These are phyloP conservation scores for Ptilodon capucinus DNA, from an alignment of 2,888 invertebrate genomes.

Conservation along the genomic window DNA sequence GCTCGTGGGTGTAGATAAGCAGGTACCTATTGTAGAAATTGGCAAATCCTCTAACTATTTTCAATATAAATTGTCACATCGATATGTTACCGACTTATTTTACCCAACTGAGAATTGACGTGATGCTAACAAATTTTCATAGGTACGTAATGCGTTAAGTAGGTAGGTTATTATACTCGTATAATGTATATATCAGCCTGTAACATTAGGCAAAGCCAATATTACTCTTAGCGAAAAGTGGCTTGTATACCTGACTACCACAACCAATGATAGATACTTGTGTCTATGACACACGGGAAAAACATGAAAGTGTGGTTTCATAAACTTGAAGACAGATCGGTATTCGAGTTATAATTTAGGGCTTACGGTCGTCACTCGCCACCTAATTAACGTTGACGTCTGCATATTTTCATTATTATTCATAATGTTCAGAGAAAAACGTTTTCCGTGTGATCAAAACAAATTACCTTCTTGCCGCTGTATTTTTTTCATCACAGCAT, in stretches of 20 bases:
- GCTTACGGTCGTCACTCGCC: conserved; percentile 19
- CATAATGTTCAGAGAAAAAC: background rate
- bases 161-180: too few relatives aligned
- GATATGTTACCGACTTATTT: background rate
- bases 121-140: too few relatives aligned
- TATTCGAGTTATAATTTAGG: conserved; percentile 20
- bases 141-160: too few relatives aligned
- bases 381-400: conserved; percentile 30
- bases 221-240: too few relatives aligned
- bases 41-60: too few relatives aligned
- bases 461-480: too few relatives aligned
- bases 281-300: conserved; percentile 5
- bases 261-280: conserved; percentile 5
- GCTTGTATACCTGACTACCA: background rate
- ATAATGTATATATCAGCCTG: too few relatives aligned
- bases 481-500: background rate
- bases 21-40: background rate
- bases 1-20: conserved; percentile 9
- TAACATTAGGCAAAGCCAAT: too few relatives aligned
- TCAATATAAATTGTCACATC: background rate
- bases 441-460: background rate
- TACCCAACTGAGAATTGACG: too few relatives aligned
- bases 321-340: conserved; percentile 13
- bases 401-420: conserved; percentile 11
- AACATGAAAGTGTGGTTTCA: conserved; percentile 16